phyloP scores from a whole-genome alignment of 1,140 invertebrate genomes.

The Matsumurasca onukii region DNA sequence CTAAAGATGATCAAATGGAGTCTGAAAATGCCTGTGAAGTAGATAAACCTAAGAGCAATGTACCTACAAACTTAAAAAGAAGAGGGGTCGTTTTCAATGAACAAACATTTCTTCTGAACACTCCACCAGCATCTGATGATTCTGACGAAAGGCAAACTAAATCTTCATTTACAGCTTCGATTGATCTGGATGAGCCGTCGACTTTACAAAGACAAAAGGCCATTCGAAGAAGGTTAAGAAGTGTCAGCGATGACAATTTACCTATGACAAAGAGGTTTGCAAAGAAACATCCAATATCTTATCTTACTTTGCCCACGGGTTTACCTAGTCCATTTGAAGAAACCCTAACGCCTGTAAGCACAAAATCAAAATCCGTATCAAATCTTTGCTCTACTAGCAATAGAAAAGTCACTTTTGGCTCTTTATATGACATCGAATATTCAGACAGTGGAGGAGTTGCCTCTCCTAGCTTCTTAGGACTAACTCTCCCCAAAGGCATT shows the following conservation, averaged over 20 bases:
- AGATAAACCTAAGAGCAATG: not conserved
- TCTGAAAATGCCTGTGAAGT: not conserved
- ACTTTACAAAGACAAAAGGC: constrained; percentile 51
- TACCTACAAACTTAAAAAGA: constrained; percentile 29
- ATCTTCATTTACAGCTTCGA: constrained; percentile 46
- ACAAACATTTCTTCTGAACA: constrained; percentile 33
- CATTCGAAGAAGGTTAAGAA: constrained; percentile 47
- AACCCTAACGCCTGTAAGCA: not conserved
- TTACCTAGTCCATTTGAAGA: constrained; percentile 34
- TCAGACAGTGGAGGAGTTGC: constrained; percentile 6
- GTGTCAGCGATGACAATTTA: not conserved
- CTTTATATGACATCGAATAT: constrained; percentile 12
- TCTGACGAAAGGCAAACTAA: constrained; percentile 18
- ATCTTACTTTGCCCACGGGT: constrained; percentile 38
- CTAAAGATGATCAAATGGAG: not conserved
- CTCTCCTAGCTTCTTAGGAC: constrained; percentile 28
- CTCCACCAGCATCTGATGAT: constrained; percentile 29
- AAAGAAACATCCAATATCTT: constrained; percentile 32
- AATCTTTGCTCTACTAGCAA: not conserved
- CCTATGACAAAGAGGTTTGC: constrained; percentile 37
- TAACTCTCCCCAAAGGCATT: constrained; percentile 44
- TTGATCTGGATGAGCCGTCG: constrained; percentile 47
- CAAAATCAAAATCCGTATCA: constrained; percentile 19
- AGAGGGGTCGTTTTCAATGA: constrained; percentile 37
- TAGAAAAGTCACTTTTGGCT: constrained; percentile 15